Conservation (phyloP, 2,797 vertebrate genomes). For the Molossus alvarezi region DNA sequence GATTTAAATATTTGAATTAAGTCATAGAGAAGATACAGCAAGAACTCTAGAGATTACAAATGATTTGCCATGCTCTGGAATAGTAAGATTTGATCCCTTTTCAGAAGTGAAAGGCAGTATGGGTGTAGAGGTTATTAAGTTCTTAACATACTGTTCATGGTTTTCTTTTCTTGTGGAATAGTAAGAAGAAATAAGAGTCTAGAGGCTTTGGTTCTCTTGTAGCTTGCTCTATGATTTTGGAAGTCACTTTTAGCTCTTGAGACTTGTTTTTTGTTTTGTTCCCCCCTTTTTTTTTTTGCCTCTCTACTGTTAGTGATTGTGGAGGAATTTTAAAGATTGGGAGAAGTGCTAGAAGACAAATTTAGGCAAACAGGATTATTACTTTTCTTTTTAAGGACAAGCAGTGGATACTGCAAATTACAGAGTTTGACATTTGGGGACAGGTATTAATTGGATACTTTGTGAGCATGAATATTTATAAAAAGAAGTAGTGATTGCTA, state of each 20-base stretch:
- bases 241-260: background rate
- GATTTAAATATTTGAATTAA: background rate
- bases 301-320: background rate
- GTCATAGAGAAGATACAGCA: background rate
- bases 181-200: background rate
- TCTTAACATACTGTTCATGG: background rate
- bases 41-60: background rate
- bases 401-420: background rate
- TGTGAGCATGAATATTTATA: background rate
- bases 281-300: background rate
- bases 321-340: background rate
- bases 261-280: background rate
- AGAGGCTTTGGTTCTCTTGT: background rate
- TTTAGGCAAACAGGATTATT: background rate
- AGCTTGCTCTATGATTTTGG: background rate
- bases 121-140: background rate
- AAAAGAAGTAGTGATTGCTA: conserved; percentile 6
- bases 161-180: background rate
- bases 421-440: background rate
- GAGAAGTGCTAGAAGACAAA: background rate
- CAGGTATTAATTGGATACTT: background rate
- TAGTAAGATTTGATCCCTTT: background rate
- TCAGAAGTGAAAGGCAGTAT: background rate
- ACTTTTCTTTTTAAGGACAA: background rate
- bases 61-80: background rate